phyloP scores from a whole-genome alignment of 2,888 invertebrate genomes.

The Nomada fucata region DNA sequence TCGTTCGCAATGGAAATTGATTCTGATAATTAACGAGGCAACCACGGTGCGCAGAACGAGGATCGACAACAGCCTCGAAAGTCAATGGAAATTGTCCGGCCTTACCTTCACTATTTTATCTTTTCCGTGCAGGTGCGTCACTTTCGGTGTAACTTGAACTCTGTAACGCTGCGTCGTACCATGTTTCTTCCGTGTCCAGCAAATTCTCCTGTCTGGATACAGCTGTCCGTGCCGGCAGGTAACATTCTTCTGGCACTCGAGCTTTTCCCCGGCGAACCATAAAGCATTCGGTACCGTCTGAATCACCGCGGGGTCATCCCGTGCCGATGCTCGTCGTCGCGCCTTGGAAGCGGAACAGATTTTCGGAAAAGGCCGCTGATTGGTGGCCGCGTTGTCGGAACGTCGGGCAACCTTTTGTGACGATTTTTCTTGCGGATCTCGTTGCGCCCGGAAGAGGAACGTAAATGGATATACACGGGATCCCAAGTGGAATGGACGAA shows the following conservation, averaged over 20 bases:
- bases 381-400: neutral
- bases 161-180: neutral
- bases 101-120: too few relatives aligned
- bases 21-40: too few relatives aligned
- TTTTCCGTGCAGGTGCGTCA: neutral
- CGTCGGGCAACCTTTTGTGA: neutral
- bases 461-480: slow-evolving; percentile 13
- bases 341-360: neutral
- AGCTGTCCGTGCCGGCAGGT: neutral
- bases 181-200: neutral
- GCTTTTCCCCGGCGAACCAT: neutral
- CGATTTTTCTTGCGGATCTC: neutral
- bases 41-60: neutral
- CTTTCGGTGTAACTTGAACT: neutral
- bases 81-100: neutral
- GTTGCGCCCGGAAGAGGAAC: neutral
- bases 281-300: neutral
- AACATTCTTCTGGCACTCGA: neutral
- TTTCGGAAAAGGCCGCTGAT: neutral
- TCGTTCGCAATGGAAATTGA: neutral
- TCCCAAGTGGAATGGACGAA: slow-evolving; percentile 1
- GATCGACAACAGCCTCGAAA: neutral
- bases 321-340: too few relatives aligned
- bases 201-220: slow-evolving; percentile 24
- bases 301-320: too few relatives aligned